Evolutionary conservation across 2,797 vertebrate genomes (phyloP), one percentile per base, ranked within the genome.

Genomic region (Parotocinclus haroldoi): DNA sequence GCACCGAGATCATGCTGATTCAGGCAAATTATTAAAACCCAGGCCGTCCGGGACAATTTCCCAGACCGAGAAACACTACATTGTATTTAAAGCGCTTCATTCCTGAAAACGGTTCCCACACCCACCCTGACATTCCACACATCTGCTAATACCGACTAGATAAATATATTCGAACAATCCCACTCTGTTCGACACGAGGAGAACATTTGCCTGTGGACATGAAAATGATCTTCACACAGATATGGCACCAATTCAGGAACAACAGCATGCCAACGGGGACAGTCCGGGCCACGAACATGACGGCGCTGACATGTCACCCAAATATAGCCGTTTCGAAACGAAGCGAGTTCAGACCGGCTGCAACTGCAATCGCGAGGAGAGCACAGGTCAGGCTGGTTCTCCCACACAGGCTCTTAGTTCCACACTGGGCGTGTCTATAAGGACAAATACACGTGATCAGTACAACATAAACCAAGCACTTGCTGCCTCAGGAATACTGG

Each of bases 301-400:
- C 76, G 71, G 52, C 59, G 45, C n/a, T 69, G 72, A 77, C 58
- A 74, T 44, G 58, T n/a, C 44, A 56, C 58, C 62, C 54, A 63
- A 69, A 73, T 63, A 58, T 56, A 58, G 54, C 38, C 18, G 1
- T 46, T 67, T 73, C 50, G 70, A 68, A 71, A 61, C 13, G 52
- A 11, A 61, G 16, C 56, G 17, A 58, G 52, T 56, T 13, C 53
- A 56, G 61, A 8, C 48, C 61, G 8, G 49, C 40, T 39, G 48
- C n/a, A 48, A 59, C 56, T 54, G 42, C 13, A 3, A 14, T 14
- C 53, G 49, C 19, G 27, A 58, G 42, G 18, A 58, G 52, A 63
- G 46, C 39, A 46, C 55, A 17, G 68, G 42, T 36, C 13, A 18
- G 38, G 42, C 69, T 48, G 48, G 12, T 27, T 63, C 49, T 63